Evolutionary conservation across 2,113 vertebrate species (phyloP).

Genomic region (Pitta sordida): DNA sequence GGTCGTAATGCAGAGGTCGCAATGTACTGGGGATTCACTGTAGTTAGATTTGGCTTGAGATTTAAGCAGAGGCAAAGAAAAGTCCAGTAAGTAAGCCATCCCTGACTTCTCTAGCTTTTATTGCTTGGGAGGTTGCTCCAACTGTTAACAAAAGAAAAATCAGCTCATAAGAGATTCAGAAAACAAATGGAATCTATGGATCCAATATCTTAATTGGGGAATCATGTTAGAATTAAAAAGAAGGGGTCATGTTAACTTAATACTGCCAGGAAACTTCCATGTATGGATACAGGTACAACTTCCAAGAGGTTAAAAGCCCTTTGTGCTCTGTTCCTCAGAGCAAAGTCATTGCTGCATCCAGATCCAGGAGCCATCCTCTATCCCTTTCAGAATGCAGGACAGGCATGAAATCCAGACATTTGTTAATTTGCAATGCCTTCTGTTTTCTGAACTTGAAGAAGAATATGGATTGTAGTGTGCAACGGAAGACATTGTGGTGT

Average conservation of each 20-base stretch:
- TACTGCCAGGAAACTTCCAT: background rate
- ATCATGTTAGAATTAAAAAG: background rate
- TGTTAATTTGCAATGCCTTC: constrained; percentile 10
- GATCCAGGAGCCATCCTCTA: background rate
- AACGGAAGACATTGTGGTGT: background rate
- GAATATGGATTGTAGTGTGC: background rate
- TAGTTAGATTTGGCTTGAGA: background rate
- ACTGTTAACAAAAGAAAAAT: background rate
- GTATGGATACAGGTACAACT: background rate
- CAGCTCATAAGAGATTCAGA: background rate
- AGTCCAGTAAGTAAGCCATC: background rate
- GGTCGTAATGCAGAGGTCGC: no score
- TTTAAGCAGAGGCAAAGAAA: background rate
- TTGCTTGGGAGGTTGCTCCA: background rate
- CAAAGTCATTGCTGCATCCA: background rate
- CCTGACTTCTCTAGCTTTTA: background rate
- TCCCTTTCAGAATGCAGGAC: background rate
- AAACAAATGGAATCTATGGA: background rate
- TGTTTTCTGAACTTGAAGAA: background rate
- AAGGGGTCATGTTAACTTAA: background rate
- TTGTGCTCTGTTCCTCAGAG: background rate
- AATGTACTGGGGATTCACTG: no score
- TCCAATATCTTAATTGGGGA: background rate
- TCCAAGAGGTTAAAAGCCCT: background rate
- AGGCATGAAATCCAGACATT: constrained; percentile 53